A percentile compares a stretch with the other conserved stretches of the same genome.
Evolutionary conservation across 1,140 invertebrate species (phyloP).

Genomic region (Mylabris phalerata): DNA sequence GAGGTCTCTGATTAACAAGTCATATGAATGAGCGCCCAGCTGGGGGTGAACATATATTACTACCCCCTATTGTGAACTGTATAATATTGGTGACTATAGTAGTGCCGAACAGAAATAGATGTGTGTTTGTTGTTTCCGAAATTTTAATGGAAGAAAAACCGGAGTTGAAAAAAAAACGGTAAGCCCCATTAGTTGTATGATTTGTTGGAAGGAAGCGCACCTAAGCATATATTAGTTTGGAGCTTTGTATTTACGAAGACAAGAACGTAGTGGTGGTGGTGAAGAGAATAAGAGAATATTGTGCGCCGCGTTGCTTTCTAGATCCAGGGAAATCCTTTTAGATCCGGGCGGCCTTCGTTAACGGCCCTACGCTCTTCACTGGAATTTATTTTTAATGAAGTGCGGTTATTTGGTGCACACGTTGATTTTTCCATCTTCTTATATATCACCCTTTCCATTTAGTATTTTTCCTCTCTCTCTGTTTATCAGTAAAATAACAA

Average conservation of each 20-base stretch:
- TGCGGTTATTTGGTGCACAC: slow-evolving; percentile 12
- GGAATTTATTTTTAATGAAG: slow-evolving; percentile 32
- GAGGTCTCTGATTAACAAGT: slow-evolving; percentile 18
- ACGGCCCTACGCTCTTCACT: slow-evolving; percentile 23
- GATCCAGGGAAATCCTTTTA: slow-evolving; percentile 25
- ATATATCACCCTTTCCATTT: too few relatives aligned
- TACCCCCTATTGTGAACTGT: background rate
- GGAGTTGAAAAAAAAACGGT: background rate
- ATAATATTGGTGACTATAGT: background rate
- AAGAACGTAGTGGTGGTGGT: background rate
- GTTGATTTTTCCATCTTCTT: background rate
- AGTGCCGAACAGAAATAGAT: background rate
- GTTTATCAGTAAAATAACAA: too few relatives aligned
- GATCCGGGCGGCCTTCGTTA: slow-evolving; percentile 25
- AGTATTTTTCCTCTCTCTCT: too few relatives aligned
- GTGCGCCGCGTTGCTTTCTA: slow-evolving; percentile 9
- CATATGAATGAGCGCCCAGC: background rate
- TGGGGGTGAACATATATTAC: slow-evolving; percentile 15
- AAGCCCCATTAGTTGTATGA: background rate
- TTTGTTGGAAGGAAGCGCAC: background rate
- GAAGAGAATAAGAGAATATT: slow-evolving; percentile 5
- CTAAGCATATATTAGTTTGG: slow-evolving; percentile 4
- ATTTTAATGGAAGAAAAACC: too few relatives aligned
- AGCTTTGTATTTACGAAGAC: background rate
- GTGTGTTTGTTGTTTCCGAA: background rate